A percentile compares a stretch with the other conserved stretches of the same genome.
Evolutionary conservation across 2,113 vertebrate genomes (phyloP).

Genomic region (Rhynchomys soricoides): DNA sequence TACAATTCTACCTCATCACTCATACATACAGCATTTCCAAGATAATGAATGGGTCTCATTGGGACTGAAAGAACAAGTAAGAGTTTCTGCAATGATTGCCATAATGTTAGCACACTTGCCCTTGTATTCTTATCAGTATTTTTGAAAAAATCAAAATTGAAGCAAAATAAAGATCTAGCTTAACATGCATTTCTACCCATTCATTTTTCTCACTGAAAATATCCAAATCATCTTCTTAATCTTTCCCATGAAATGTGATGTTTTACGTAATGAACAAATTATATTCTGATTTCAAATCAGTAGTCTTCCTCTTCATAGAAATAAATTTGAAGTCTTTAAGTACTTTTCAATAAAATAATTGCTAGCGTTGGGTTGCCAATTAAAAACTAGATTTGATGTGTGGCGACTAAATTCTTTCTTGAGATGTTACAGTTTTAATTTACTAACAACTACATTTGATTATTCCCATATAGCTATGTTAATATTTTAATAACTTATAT

Average conservation of each 20-base stretch:
- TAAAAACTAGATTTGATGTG: neutral
- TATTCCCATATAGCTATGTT: neutral
- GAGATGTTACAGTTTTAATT: neutral
- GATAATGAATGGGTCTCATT: neutral
- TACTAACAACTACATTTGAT: neutral
- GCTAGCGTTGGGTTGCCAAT: neutral
- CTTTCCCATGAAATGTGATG: neutral
- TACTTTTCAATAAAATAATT: conserved; percentile 6
- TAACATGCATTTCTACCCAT: neutral
- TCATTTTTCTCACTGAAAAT: neutral
- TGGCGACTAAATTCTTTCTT: neutral
- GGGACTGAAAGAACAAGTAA: neutral
- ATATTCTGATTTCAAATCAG: neutral
- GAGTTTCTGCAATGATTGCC: neutral
- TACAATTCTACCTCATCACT: neutral
- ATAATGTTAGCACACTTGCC: neutral
- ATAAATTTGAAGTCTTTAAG: neutral
- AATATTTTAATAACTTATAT: neutral
- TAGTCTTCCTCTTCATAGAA: neutral
- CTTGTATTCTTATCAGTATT: neutral
- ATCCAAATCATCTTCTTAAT: neutral
- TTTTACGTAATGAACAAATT: neutral
- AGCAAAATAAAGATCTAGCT: neutral
- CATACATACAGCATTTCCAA: neutral
- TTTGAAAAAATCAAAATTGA: neutral